These are phyloP conservation scores for Torymus aiolomorphi DNA, from an alignment of 2,888 invertebrate species.

Conservation along the genomic window DNA sequence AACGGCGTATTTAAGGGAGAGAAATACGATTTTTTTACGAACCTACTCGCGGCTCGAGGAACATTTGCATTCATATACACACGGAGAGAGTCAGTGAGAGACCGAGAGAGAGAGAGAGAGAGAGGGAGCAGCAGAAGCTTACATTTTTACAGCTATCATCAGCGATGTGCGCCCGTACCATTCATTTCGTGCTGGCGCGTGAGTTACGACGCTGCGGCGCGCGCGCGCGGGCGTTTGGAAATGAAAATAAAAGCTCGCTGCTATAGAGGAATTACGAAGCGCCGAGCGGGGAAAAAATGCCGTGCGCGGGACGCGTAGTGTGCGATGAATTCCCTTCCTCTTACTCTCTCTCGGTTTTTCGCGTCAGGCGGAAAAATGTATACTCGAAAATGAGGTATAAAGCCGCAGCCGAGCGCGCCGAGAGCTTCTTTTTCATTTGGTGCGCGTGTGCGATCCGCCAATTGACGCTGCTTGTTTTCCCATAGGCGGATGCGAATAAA, in stretches of 20 bases:
- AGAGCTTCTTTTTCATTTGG: no score
- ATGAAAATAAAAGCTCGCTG: conserved; percentile 41
- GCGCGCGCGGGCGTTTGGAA: conserved; percentile 25
- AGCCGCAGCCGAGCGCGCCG: no score
- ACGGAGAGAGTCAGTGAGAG: background rate
- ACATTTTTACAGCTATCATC: conserved; percentile 49
- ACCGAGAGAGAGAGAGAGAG: no score
- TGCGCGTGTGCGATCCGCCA: no score
- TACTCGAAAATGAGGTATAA: no score
- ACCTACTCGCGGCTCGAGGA: background rate
- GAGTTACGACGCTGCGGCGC: conserved; percentile 32
- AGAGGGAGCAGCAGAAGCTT: background rate
- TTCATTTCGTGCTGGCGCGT: conserved; percentile 43
- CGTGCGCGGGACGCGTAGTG: no score
- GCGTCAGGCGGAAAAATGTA: no score
- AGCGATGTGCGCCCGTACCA: conserved; percentile 23
- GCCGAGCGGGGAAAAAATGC: no score
- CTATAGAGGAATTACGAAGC: no score
- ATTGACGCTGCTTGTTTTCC: no score
- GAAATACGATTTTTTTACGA: conserved; percentile 38
- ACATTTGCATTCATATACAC: conserved; percentile 41
- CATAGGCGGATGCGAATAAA: no score
- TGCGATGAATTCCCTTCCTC: background rate
- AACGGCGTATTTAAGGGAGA: background rate
- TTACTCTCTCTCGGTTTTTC: no score